Percentiles rank a stretch among this genome's conserved stretches.
Conservation (phyloP, 2,888 invertebrate species). For the Helobdella robusta region DNA sequence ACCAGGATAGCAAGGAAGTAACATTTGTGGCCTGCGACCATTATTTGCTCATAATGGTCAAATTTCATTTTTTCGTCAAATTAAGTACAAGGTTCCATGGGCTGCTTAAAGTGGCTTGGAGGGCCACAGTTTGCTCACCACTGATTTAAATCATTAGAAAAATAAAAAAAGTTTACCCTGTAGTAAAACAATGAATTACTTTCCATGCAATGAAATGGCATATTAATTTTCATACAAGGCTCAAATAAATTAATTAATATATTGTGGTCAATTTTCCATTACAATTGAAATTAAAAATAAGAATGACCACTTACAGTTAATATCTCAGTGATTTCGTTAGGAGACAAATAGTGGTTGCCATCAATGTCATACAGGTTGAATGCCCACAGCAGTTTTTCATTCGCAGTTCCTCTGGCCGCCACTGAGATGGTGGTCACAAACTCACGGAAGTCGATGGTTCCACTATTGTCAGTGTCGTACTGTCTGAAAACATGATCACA, state of each 20-base stretch:
- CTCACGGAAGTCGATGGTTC: slow-evolving; percentile 30
- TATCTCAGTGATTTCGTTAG: slow-evolving; percentile 24
- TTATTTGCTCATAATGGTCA: no score
- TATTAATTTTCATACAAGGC: no score
- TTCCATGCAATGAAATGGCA: no score
- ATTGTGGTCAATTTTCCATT: neutral
- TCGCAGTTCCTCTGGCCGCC: slow-evolving; percentile 24
- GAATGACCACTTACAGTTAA: slow-evolving; percentile 19
- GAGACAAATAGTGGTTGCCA: slow-evolving; percentile 25
- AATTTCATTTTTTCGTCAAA: no score
- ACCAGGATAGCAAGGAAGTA: no score
- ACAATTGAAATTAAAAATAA: neutral
- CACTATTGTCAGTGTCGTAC: slow-evolving; percentile 24
- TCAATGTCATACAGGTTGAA: slow-evolving; percentile 30
- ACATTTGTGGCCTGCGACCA: no score
- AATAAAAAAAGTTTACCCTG: no score
- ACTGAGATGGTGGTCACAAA: slow-evolving; percentile 30
- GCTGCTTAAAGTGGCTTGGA: no score
- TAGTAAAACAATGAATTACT: no score
- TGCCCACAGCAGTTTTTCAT: slow-evolving; percentile 30
- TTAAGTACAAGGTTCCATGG: no score
- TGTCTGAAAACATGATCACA: slow-evolving; percentile 24
- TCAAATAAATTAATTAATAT: neutral
- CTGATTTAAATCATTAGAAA: no score
- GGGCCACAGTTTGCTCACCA: no score